Evolutionary conservation across 2,797 vertebrate genomes (phyloP), one percentile per base, ranked within the genome.

Genomic region (Acridotheres tristis): DNA sequence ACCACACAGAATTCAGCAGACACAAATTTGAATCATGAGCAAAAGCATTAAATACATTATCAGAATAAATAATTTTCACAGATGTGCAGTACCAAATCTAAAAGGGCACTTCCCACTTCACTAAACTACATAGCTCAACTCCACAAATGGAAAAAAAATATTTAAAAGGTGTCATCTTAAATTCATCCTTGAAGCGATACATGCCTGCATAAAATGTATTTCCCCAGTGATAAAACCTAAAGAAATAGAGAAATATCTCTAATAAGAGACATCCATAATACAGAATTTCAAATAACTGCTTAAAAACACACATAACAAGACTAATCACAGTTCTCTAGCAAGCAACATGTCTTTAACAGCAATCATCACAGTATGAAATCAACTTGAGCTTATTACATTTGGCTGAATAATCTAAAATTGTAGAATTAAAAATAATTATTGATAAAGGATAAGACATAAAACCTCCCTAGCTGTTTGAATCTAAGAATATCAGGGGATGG

Each of bases 401-500:
- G 72, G 71, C 63, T 97, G 76, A 43, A 95, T 75, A 94, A 85
- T 90, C 47, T 92, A 90, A 96, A 97, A 92, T 47, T 90, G 81
- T 38, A 94, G 53, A 91, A 95, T 94, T 96, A 94, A 94, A 97
- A 97, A 96, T 95, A 97, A 96, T 97, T 95, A 97, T 93, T 94
- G 90, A 92, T 95, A 94, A 80, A 89, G 89, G 80, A 94, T 84
- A 95, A 97, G 85, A 89, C 87, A 96, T 88, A 96, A 97, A 97
- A 76, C 82, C 81, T 96, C 93, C 92, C 75, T 91, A 90, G 94
- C 90, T 92, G 81, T 95, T 96, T 97, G 79, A 97, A 95, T 95
- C 91, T 94, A 95, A 95, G 96, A 94, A 96, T 97, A 97, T 96
- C 96, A 96, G 92, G 96, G 97, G 94, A 97, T 97, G 95, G 93